Base-by-base conservation (phyloP, 2,113 vertebrate species). In the Semnopithecus entellus region DNA sequence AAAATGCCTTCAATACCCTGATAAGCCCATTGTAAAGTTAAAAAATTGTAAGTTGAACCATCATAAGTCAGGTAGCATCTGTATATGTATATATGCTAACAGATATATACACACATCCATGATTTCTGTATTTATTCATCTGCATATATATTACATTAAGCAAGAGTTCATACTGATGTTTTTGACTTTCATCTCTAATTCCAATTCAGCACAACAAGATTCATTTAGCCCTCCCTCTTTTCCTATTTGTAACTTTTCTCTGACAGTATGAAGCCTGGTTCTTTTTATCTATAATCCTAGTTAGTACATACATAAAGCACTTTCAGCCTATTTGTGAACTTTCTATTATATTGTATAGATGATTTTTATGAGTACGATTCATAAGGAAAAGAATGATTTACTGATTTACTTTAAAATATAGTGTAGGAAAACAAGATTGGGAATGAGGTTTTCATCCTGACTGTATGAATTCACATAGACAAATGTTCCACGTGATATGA, bases 281-380 rank as follows among this genome's bases (percentile, higher is more conserved):
- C 18, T 76, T 59, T 48, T 88, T 75, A 35, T 13, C 43, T 35
- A 55, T 40, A 88, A 48, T 88, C 48, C 14, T 76, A 64, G 25
- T 75, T 18, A 20, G 30, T 83, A 93, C 45, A 78, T 38, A 48
- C 25, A 78, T 38, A 38, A 83, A 66, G 43, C 83, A 75, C 23
- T 92, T 81, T 90, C 81, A 57, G 70, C 45, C 25, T 61, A 52
- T 75, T 90, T 90, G 52, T 94, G 25, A 35, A 76, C 23, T 81
- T 93, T 95, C 3, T 55, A 55, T 68, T 88, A 48, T 93, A 95
- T 68, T 76, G 35, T 68, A 35, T 59, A 92, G 85, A 70, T 80
- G 4, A 59, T 92, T 90, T 93, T 95, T 57, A n/a, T 22, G 64
- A 88, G 52, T 92, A 2, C 5, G 76, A 88, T 78, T 88, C 30